phyloP scores from a whole-genome alignment of 1,140 invertebrate genomes.

The Octopus bimaculoides region DNA sequence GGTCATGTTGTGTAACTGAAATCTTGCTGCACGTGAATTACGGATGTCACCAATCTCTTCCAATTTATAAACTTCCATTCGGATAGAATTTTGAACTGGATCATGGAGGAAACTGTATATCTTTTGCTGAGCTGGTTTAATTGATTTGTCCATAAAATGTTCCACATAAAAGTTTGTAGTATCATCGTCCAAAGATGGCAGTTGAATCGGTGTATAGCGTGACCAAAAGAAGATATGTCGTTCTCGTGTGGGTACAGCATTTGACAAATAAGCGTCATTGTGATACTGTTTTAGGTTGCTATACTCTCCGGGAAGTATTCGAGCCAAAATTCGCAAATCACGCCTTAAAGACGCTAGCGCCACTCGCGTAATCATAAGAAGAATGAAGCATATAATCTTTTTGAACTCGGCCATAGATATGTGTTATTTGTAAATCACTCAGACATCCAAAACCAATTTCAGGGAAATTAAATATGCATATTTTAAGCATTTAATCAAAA shows the following conservation, averaged over 20 bases:
- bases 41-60: background rate
- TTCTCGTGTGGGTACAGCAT: background rate
- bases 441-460: no score
- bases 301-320: slow-evolving; percentile 6
- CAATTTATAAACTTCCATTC: slow-evolving; percentile 10
- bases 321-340: background rate
- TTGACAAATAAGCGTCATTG: background rate
- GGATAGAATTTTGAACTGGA: background rate
- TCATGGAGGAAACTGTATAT: slow-evolving; percentile 1
- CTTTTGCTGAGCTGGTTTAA: background rate
- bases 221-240: background rate
- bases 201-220: background rate
- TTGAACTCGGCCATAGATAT: background rate
- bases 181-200: background rate
- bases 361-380: background rate
- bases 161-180: background rate
- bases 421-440: background rate
- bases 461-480: no score
- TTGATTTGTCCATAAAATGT: background rate
- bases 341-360: background rate
- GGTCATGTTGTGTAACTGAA: background rate
- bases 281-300: slow-evolving; percentile 9
- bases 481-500: no score
- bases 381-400: background rate
- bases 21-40: background rate